phyloP scores from a whole-genome alignment of 2,113 vertebrate species.

The Tachuris rubrigastra region DNA sequence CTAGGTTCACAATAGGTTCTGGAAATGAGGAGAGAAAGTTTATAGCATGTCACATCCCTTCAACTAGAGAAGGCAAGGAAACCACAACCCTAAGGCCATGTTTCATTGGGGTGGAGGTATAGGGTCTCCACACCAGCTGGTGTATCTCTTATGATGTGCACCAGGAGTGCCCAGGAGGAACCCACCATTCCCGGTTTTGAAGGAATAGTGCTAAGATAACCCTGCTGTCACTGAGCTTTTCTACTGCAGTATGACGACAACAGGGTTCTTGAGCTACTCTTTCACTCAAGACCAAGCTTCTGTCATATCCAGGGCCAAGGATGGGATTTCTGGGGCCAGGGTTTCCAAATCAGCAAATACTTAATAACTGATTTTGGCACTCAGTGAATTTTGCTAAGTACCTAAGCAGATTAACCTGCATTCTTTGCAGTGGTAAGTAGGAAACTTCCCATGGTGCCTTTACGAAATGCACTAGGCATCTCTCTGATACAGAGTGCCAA shows the following conservation, averaged over 20 bases:
- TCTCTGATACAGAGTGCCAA: not conserved
- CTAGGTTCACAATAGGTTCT: not conserved
- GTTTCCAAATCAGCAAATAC: not conserved
- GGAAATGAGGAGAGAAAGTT: not conserved
- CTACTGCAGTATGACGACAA: not conserved
- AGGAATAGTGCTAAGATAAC: not conserved
- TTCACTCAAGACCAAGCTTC: not conserved
- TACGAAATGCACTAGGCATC: not conserved
- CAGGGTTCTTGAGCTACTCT: not conserved
- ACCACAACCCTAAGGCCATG: fast-evolving
- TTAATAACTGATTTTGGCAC: not conserved
- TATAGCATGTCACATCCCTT: not conserved
- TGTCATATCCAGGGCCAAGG: not conserved
- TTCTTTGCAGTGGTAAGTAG: not conserved
- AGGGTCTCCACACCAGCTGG: not conserved
- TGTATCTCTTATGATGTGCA: not conserved
- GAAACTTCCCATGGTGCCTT: not conserved
- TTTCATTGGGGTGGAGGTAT: not conserved
- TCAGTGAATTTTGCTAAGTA: not conserved
- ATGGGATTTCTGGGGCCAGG: not conserved
- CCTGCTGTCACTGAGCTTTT: not conserved
- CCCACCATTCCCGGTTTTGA: not conserved
- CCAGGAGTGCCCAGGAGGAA: not conserved
- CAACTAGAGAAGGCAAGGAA: not conserved
- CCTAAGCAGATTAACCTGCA: not conserved